Conservation (phyloP, 2,113 vertebrate genomes). For the Elanoides forficatus region DNA sequence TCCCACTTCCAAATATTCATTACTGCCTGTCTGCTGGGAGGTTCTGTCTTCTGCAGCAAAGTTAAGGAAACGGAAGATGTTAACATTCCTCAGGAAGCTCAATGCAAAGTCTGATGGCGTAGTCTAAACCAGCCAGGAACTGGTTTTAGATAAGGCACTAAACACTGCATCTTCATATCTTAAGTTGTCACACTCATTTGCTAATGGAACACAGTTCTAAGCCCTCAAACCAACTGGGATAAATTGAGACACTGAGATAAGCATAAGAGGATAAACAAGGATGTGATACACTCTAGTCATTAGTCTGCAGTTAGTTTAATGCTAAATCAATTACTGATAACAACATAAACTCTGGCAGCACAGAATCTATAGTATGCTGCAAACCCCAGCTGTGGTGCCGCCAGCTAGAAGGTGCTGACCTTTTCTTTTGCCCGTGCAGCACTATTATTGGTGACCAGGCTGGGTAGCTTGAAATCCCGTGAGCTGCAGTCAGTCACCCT, state of each 20-base stretch:
- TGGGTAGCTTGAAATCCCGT: background rate
- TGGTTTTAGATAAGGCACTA: background rate
- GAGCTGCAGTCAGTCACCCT: background rate
- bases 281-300: constrained; percentile 7
- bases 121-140: background rate
- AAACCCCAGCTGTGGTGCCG: background rate
- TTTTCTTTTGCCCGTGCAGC: background rate
- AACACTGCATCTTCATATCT: background rate
- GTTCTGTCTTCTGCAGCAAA: background rate
- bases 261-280: constrained; percentile 21
- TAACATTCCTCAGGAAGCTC: background rate
- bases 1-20: background rate
- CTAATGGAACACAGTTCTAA: background rate
- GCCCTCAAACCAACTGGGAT: background rate
- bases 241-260: constrained; percentile 13
- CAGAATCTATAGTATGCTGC: background rate
- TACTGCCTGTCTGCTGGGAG: background rate
- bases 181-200: background rate
- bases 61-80: background rate
- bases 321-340: constrained; percentile 48
- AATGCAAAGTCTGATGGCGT: background rate
- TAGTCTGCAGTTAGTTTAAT: constrained; percentile 34
- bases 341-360: constrained; percentile 1
- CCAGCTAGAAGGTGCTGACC: background rate
- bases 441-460: accelerated